Base-by-base conservation (phyloP, 2,888 invertebrate species). In the Temnothorax rugatulus region DNA sequence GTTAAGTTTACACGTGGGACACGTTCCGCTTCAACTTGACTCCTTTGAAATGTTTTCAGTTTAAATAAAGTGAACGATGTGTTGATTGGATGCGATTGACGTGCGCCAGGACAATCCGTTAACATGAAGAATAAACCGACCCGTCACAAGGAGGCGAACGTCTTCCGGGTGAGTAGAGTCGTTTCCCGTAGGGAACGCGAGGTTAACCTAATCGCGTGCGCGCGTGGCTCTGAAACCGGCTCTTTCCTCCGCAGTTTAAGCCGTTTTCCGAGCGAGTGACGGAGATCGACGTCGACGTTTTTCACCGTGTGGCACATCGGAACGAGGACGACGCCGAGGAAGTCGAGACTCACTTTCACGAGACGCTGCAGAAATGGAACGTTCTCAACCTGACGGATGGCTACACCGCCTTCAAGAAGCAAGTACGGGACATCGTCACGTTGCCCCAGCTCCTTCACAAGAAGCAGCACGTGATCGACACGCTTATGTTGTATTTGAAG, bases 211-310 rank as follows among this genome's bases (percentile, higher is more conserved):
- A 21, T 15, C 25, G 38, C 63, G 34, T 34, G 34, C 34, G n/a
- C 9, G 18, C 2, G 21, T n/a, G n/a, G 41, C 2, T 64, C 41
- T 41, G 25, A 25, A 66, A 41, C 44, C 25, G 1, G 25, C 1
- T 13, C 50, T 44, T 73, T 21, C 73, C 50, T 25, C 79, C 96
- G 81, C 94, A 98, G 98, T 98, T 98, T 94, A 96, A 97, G 94
- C 97, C 98, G 8, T 99, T 99, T 95, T 96, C 97, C 34, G 98
- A 99, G 90, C 96, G 98, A 77, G 97, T 99, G 59, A 96, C 97
- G 90, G 96, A 97, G 89, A 97, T 99, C 83, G 98, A 98, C 93
- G 96, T 99, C 61, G 97, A 98, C 95, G 97, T 99, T 2, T 96
- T 98, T 57, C 98, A 98, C 93, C 97, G 97, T 92, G 97, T 99